Evolutionary conservation across 2,797 vertebrate genomes (phyloP).

Genomic region (Clarias laeviceps): DNA sequence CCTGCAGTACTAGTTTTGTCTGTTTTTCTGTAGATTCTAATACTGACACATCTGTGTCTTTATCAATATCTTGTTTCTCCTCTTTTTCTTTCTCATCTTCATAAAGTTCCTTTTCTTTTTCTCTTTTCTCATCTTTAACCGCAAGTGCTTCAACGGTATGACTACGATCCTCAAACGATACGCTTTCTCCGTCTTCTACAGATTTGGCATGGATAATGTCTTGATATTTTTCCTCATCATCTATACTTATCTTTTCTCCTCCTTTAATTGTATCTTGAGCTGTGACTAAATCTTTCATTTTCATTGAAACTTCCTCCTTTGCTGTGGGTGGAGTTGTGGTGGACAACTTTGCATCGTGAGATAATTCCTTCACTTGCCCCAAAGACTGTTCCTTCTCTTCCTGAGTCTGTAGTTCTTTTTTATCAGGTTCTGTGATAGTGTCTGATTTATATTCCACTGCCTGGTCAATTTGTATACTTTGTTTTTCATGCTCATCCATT

Average conservation of each 20-base stretch:
- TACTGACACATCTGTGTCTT: constrained; percentile 13
- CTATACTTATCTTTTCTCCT: constrained; percentile 7
- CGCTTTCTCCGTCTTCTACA: constrained; percentile 74
- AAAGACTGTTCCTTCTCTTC: constrained; percentile 55
- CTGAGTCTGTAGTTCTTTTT: constrained; percentile 58
- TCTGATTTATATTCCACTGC: constrained; percentile 42
- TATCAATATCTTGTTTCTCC: constrained; percentile 42
- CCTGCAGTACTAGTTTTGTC: constrained; percentile 20
- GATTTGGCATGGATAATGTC: constrained; percentile 65
- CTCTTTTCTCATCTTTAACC: constrained; percentile 60
- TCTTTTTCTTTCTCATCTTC: constrained; percentile 52
- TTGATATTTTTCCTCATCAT: constrained; percentile 54
- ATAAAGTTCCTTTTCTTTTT: constrained; percentile 55
- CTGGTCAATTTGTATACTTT: constrained; percentile 51
- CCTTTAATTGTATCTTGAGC: constrained; percentile 30
- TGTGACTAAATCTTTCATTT: constrained; percentile 47
- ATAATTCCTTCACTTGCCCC: constrained; percentile 55
- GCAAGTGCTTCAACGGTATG: constrained; percentile 65
- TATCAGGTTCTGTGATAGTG: constrained; percentile 54
- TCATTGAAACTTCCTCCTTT: constrained; percentile 52
- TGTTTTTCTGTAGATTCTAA: constrained; percentile 35
- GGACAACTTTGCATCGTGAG: constrained; percentile 50
- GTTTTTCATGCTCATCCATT: constrained; percentile 54
- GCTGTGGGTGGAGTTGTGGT: constrained; percentile 27
- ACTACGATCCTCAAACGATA: constrained; percentile 73